Evolutionary conservation across 1,140 invertebrate species (phyloP), one percentile per base, ranked within the genome.

Genomic region (Drosophila auraria): DNA sequence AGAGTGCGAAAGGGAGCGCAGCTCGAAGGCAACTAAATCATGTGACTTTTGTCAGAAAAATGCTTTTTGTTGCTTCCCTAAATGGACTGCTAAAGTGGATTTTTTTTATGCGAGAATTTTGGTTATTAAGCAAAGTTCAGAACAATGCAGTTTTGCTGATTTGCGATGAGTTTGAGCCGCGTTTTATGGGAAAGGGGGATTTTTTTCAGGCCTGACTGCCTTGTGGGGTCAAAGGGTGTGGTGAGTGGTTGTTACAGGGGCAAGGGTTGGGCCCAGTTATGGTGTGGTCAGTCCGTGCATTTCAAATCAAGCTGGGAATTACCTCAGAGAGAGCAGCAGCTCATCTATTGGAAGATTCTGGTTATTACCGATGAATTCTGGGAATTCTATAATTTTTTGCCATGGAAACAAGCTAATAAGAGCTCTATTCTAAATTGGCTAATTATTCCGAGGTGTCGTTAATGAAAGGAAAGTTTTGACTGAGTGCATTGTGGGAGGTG

Each of bases 141-240:
- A 87, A 89, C 84, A 87, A 87, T 87, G 83, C 83, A 87, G 47
- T 87, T 78, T 77, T 70, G 65, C 62, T 77, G 72, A 42, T 60
- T 77, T 75, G 45, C 49, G 54, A 47, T 60, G 47, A 44, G 57
- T 57, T 65, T 42, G 75, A 60, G 78, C 66, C 77, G 77, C 77
- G 56, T 40, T 61, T 80, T 27, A 38, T 17, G 44, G 77, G 14
- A 58, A 72, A 49, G 47, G 54, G 70, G 68, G 5, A 33, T 44
- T 61, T 73, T 59, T 70, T 49, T 33, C n/a, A 17, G 36, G 25
- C 33, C 33, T 23, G 36, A 6, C 14, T 36, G 8, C 20, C 53
- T 49, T 15, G 38, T 53, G 17, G 59, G 47, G 27, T 73, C 38
- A 53, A 53, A 57, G 50, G 50, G 33, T 45, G 33, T 45, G 47